These are phyloP conservation scores for Dinocampus coccinellae DNA, from an alignment of 2,888 invertebrate species.

Conservation along the genomic window DNA sequence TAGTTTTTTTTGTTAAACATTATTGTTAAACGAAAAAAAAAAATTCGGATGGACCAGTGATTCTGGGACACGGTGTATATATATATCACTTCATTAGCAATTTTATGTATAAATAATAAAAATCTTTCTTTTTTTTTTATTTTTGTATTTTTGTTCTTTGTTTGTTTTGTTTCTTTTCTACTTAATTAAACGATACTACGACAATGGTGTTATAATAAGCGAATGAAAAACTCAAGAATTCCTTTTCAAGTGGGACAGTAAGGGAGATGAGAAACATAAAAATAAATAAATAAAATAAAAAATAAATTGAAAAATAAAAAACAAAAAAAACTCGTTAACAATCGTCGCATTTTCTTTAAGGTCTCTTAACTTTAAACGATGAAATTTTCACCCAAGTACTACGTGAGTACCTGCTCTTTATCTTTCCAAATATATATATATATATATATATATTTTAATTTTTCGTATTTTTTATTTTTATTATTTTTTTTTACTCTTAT, in stretches of 20 bases:
- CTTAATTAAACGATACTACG: background rate
- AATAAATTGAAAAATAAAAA: slow-evolving; percentile 8
- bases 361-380: slow-evolving; percentile 31
- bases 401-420: background rate
- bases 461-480: background rate
- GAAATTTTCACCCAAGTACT: slow-evolving; percentile 25
- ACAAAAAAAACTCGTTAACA: slow-evolving; percentile 17
- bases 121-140: too few relatives aligned
- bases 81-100: too few relatives aligned
- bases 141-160: too few relatives aligned
- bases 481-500: background rate
- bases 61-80: too few relatives aligned
- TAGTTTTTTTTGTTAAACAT: too few relatives aligned
- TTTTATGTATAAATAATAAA: too few relatives aligned
- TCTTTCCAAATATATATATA: too few relatives aligned
- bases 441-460: too few relatives aligned
- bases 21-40: too few relatives aligned
- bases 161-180: background rate
- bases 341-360: slow-evolving; percentile 35
- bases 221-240: slow-evolving; percentile 10
- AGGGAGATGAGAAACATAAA: too few relatives aligned
- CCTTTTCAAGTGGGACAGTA: background rate
- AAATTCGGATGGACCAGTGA: too few relatives aligned
- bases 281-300: background rate
- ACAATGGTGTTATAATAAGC: slow-evolving; percentile 19